A percentile compares a stretch with the other conserved stretches of the same genome.
Evolutionary conservation across 2,888 invertebrate species (phyloP).

Genomic region (Cheilosia pagana): DNA sequence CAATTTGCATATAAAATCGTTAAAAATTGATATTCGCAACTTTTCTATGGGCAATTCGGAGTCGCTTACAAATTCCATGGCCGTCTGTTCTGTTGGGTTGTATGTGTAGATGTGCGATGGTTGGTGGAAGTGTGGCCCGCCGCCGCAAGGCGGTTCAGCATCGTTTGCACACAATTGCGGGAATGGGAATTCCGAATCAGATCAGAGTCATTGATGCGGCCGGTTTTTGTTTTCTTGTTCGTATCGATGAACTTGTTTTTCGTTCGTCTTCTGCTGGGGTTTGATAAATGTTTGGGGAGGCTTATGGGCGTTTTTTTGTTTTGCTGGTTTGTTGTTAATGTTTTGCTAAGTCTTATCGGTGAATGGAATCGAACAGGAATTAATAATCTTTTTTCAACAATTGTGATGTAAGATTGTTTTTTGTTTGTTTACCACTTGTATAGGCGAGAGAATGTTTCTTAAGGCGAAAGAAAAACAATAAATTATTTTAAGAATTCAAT

Average conservation of each 20-base stretch:
- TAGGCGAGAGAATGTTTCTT: too few species aligned
- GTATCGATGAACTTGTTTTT: neutral
- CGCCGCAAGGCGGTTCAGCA: constrained; percentile 42
- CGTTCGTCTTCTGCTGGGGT: neutral
- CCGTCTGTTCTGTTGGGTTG: constrained; percentile 13
- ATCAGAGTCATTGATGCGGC: constrained; percentile 18
- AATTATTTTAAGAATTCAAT: too few species aligned
- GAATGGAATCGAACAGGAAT: constrained; percentile 1
- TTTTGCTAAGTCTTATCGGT: neutral
- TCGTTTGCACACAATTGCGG: constrained; percentile 72
- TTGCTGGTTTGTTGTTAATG: constrained; percentile 3
- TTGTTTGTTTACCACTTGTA: neutral
- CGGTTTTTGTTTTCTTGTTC: constrained; percentile 7
- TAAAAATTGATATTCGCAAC: constrained; percentile 73
- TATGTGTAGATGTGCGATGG: neutral
- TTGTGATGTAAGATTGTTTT: neutral
- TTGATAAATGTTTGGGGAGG: constrained; percentile 29
- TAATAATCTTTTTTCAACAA: constrained; percentile 10
- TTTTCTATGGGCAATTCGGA: constrained; percentile 64
- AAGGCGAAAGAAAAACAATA: too few species aligned
- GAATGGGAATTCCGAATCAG: constrained; percentile 40
- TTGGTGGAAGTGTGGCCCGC: constrained; percentile 12
- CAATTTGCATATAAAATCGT: constrained; percentile 75
- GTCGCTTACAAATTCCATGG: constrained; percentile 49
- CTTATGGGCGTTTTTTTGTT: constrained; percentile 29